These are phyloP conservation scores for Clostera curtula DNA, from an alignment of 2,888 invertebrate genomes.

Conservation along the genomic window DNA sequence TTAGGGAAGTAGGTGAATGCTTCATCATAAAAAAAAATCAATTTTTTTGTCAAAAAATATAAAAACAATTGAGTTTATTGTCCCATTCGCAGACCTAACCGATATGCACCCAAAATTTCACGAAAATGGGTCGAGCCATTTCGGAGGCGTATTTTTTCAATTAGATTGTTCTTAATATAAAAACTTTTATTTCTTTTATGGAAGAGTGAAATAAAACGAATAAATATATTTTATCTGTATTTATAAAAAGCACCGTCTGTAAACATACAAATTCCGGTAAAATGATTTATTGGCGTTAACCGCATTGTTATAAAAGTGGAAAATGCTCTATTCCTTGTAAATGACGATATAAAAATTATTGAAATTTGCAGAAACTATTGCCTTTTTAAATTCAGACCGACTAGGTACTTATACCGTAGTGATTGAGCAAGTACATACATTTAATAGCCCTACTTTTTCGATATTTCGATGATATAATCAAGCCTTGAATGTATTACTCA, in stretches of 20 bases:
- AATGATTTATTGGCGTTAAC: constrained; percentile 60
- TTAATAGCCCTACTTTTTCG: constrained; percentile 33
- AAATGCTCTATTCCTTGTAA: constrained; percentile 46
- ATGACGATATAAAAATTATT: constrained; percentile 56
- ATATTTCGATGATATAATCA: constrained; percentile 44
- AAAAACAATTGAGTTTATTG: no score
- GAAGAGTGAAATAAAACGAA: constrained; percentile 14
- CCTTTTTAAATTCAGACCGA: constrained; percentile 28
- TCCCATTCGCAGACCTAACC: no score
- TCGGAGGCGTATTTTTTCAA: no score
- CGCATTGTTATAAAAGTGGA: constrained; percentile 61
- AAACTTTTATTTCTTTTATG: no score
- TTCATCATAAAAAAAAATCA: no score
- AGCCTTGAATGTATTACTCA: no score
- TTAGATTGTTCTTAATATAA: no score
- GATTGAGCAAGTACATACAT: constrained; percentile 61
- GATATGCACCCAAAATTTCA: no score
- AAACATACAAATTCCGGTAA: constrained; percentile 68
- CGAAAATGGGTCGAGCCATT: no score
- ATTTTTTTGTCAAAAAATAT: no score
- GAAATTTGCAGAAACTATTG: constrained; percentile 39
- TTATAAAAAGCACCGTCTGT: constrained; percentile 74
- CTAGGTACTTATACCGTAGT: constrained; percentile 32
- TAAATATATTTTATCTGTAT: constrained; percentile 46
- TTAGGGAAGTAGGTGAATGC: no score